These are phyloP conservation scores for Gadus chalcogrammus DNA, from an alignment of 2,113 vertebrate genomes.

Conservation along the genomic window DNA sequence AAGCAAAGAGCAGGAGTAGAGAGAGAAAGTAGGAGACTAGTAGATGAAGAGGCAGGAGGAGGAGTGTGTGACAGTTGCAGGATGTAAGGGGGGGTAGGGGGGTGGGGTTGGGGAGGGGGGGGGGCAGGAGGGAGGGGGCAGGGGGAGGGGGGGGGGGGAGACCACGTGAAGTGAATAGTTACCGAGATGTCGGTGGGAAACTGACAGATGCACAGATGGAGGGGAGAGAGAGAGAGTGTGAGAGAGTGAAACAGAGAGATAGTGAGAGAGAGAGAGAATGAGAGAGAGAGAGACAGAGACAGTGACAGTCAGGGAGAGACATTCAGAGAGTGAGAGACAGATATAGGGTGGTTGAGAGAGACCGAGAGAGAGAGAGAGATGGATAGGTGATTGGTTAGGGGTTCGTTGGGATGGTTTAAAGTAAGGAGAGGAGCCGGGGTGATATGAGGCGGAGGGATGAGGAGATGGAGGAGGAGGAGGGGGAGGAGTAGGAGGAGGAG, in stretches of 20 bases:
- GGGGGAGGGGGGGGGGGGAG: conserved; percentile 7
- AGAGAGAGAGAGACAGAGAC: too few relatives aligned
- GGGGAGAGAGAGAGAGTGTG: conserved; percentile 8
- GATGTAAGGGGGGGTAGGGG: conserved; percentile 40
- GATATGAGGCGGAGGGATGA: conserved; percentile 12
- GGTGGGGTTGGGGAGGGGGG: conserved; percentile 27
- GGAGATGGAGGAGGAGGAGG: conserved; percentile 23
- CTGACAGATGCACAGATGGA: conserved; percentile 53
- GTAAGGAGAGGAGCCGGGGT: neutral
- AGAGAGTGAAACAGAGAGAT: too few relatives aligned
- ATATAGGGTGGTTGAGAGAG: neutral
- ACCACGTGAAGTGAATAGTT: conserved; percentile 54
- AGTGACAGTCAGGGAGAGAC: too few relatives aligned
- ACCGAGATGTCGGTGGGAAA: conserved; percentile 46
- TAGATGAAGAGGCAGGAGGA: conserved; percentile 37
- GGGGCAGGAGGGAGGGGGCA: conserved; percentile 21
- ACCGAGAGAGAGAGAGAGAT: conserved; percentile 20
- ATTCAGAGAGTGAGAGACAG: too few relatives aligned
- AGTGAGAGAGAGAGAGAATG: too few relatives aligned
- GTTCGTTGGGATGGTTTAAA: conserved; percentile 31
- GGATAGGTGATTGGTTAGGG: conserved; percentile 33
- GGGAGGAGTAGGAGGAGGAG: conserved; percentile 30
- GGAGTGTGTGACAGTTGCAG: conserved; percentile 29
- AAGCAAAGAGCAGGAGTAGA: neutral
- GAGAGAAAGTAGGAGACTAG: conserved; percentile 21